These are phyloP conservation scores for Villa cingulata DNA, from an alignment of 2,888 invertebrate species.

Conservation along the genomic window DNA sequence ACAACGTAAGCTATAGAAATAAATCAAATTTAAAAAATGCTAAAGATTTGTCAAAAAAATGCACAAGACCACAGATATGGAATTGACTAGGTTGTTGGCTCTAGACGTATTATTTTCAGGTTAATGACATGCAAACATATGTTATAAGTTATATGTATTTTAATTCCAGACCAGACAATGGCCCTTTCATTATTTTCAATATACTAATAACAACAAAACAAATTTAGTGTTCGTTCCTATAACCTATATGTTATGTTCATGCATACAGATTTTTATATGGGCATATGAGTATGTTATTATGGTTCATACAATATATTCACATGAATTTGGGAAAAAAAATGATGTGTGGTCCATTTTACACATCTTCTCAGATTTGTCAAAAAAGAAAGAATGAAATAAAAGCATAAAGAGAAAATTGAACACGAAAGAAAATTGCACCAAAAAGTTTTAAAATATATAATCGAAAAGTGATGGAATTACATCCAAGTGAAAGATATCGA, in stretches of 20 bases:
- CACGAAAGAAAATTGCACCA: too few relatives aligned
- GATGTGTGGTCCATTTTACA: background rate
- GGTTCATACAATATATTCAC: too few relatives aligned
- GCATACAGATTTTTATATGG: background rate
- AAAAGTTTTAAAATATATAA: too few relatives aligned
- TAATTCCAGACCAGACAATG: background rate
- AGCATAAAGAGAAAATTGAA: too few relatives aligned
- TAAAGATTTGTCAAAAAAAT: background rate
- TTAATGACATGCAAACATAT: background rate
- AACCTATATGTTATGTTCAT: too few relatives aligned
- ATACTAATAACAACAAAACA: too few relatives aligned
- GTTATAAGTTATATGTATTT: too few relatives aligned
- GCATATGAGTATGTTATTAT: background rate
- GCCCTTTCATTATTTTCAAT: background rate
- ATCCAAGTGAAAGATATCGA: conserved; percentile 5
- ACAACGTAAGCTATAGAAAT: too few relatives aligned
- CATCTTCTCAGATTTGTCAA: background rate
- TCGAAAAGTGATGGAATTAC: conserved; percentile 4
- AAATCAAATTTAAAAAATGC: too few relatives aligned
- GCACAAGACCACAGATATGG: background rate
- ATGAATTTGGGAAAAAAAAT: too few relatives aligned
- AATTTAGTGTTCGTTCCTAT: too few relatives aligned
- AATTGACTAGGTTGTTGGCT: background rate
- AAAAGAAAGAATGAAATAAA: too few relatives aligned
- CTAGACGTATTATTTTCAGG: background rate